phyloP scores from a whole-genome alignment of 2,113 vertebrate species.

The Tachycineta bicolor region DNA sequence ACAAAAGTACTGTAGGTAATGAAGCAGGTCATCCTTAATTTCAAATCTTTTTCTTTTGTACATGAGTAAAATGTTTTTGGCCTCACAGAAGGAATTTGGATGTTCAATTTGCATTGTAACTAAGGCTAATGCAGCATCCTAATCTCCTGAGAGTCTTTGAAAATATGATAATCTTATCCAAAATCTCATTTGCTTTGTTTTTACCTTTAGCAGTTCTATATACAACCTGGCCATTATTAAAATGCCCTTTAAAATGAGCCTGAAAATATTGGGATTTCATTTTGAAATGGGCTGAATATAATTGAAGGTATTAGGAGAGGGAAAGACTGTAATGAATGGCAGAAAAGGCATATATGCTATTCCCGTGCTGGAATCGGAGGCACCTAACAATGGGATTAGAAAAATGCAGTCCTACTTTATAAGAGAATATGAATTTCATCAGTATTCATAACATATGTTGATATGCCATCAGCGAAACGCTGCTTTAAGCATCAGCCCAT shows the following conservation, averaged over 20 bases:
- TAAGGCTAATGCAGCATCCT: neutral
- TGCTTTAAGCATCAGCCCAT: constrained; percentile 12
- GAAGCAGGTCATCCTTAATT: neutral
- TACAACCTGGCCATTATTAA: neutral
- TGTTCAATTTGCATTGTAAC: constrained; percentile 11
- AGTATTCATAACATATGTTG: constrained; percentile 48
- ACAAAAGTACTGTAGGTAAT: neutral
- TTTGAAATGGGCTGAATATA: constrained; percentile 3
- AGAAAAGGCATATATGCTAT: neutral
- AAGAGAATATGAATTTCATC: constrained; percentile 40
- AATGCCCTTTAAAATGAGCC: constrained; percentile 19
- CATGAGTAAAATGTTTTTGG: neutral
- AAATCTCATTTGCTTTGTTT: constrained; percentile 40
- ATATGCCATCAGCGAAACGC: neutral
- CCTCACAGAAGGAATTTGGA: neutral
- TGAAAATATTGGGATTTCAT: constrained; percentile 6
- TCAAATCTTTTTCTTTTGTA: neutral
- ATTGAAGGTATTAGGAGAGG: neutral
- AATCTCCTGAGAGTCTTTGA: neutral
- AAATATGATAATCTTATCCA: neutral
- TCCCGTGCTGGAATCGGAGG: neutral
- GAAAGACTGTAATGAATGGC: neutral
- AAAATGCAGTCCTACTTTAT: neutral
- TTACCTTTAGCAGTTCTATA: neutral
- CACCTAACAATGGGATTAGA: neutral